Base-by-base conservation (phyloP, 2,888 invertebrate genomes). In the Apamea sordens region DNA sequence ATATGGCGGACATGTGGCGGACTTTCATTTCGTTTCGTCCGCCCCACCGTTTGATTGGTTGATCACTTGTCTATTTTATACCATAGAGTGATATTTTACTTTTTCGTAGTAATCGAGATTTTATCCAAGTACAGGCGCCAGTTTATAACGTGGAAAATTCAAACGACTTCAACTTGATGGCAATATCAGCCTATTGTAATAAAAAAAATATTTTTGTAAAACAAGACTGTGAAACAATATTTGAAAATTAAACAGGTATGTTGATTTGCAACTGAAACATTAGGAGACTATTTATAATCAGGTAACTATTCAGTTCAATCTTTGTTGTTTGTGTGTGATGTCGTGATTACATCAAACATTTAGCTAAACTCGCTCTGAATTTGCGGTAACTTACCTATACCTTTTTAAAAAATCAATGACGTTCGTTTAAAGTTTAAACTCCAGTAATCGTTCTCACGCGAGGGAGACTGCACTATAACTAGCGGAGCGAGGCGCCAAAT, bases 1-100 rank as follows among this genome's bases (percentile, higher is more conserved):
- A 92, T 95, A 95, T 96, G 96, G 96, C 96, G 95, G 96, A 96
- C 96, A 95, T 96, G 96, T 96, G 95, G 95, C 94, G 95, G 93
- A 95, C 96, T 96, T 96, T 95, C 95, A 94, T 95, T 92, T 92
- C 90, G 85, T 93, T 94, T 94, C 92, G 89, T 92, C 92, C 91
- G 91, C 91, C 91, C 90, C 90, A 89, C 89, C 89, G 90, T 92
- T 91, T 92, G 90, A 91, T 91, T 90, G 90, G 89, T 90, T 90
- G 85, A 89, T 88, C 76, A 83, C 72, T 89, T 88, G 89, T 89
- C 89, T 89, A 90, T 90, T 87, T 84, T 77, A 41, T 61, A 82
- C 90, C 90, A 90, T 89, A 90, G 89, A 90, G 77, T 70, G 47
- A 56, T 41, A 73, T 79, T 79, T 82, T 82, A 77, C 53, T 82